Base-by-base conservation (phyloP, 2,888 invertebrate species). In the Troilus luridus region DNA sequence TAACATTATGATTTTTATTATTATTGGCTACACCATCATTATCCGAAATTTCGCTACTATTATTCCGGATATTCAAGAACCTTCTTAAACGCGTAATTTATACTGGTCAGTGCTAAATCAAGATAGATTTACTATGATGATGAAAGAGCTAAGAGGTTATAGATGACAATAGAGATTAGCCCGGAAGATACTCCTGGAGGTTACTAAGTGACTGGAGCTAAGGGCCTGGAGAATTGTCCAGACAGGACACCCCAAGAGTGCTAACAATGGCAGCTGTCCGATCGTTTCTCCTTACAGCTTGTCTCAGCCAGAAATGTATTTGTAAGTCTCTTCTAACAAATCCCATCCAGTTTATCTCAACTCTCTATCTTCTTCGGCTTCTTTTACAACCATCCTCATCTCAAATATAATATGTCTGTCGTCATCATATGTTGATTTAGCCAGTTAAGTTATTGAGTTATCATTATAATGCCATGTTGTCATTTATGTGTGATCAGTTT, bases 261-360 rank as follows among this genome's bases (percentile, higher is more conserved):
- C 67, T 67, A 67, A 67, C 67, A 67, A 67, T 67, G 67, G 24
- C 24, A 67, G 24, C 67, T 67, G 67, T 67, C 67, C 24, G 67
- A 67, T 67, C 12, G 67, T n/a, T 12, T 67, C 24, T 5, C 6
- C 67, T 67, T 67, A 67, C 67, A 27, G 67, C 67, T 67, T 67
- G 67, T 67, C 67, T 67, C 67, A 67, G 24, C 12, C 67, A 67
- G 67, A 67, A 67, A 67, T 67, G 67, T 67, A 67, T 67, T 67
- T 67, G 24, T 27, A 67, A 67, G 67, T 67, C 67, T 27, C 67
- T 27, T 67, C 67, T 24, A 24, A 67, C 67, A 67, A 67, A 67
- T 67, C 67, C 27, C 27, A 67, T 67, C 64, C 9, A 8, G 64
- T 64, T n/a, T 64, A 64, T 11, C 64, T 64, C 64, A 64, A 64